A percentile compares a stretch with the other conserved stretches of the same genome.
Conservation (phyloP, 2,888 invertebrate species). For the Podotricha telesiphe region DNA sequence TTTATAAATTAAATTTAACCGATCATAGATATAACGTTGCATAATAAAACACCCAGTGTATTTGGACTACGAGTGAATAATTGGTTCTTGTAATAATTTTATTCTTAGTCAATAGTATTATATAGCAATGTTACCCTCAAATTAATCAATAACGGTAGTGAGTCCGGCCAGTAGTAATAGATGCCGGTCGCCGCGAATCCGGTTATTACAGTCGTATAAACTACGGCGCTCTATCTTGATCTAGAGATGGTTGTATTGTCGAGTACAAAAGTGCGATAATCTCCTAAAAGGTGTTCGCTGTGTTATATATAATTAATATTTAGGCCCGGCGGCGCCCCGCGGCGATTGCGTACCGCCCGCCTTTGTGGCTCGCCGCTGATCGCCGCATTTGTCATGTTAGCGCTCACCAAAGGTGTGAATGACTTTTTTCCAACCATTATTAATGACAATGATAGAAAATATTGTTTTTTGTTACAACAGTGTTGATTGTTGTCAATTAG, state of each 20-base stretch:
- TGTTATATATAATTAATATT: constrained; percentile 82
- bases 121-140: constrained; percentile 10
- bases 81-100: background rate
- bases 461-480: constrained; percentile 78
- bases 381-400: constrained; percentile 82
- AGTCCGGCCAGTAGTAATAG: constrained; percentile 37
- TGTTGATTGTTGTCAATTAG: constrained; percentile 83
- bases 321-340: constrained; percentile 76
- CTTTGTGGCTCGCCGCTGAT: constrained; percentile 67
- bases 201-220: constrained; percentile 48
- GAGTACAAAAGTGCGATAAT: constrained; percentile 75
- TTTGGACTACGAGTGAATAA: background rate
- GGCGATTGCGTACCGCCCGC: constrained; percentile 65
- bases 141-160: constrained; percentile 41
- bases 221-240: constrained; percentile 66
- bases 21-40: constrained; percentile 40
- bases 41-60: background rate
- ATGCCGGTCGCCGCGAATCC: constrained; percentile 46
- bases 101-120: background rate
- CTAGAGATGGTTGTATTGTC: constrained; percentile 68
- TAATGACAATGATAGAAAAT: constrained; percentile 82
- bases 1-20: constrained; percentile 73
- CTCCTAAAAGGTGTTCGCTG: constrained; percentile 79
- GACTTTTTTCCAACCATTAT: constrained; percentile 79
- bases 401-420: constrained; percentile 81